Evolutionary conservation across 1,140 invertebrate species (phyloP), one percentile per base, ranked within the genome.

Genomic region (Aplysia californica): DNA sequence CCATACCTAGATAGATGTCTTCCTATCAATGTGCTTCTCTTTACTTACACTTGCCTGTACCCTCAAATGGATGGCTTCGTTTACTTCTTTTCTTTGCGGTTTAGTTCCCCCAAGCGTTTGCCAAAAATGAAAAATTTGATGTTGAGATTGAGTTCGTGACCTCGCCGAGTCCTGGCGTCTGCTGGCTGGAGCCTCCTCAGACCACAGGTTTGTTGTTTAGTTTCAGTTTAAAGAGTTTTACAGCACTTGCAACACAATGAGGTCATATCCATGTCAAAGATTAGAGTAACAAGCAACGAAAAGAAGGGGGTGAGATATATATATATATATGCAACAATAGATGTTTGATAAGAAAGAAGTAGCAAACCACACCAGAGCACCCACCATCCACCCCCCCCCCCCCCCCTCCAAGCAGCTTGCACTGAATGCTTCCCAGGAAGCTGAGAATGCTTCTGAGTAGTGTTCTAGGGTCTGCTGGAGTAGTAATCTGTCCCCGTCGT

Each of bases 111-210:
- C n/a, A 67, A 21, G 39, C 29, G n/a, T 31, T 68, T 29, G 50
- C 31, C 4, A 50, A 65, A n/a, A 77, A 44, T 20, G 44, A 76
- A 10, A 58, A 67, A 18, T 80, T 82, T 56, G 64, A 35, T 36
- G 38, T 82, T 0, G 36, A 76, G 23, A 79, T 84, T n/a, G 33
- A 77, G 2, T 83, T 76, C 65, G 73, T 73, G 36, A 69, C 80
- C 3, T 61, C 56, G 18, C 41, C 67, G 35, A 80, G 81, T 5
- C 75, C 80, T 36, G 81, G 81, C 0, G 76, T 83, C 2, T 76
- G 65, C 36, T 83, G 83, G 83, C 75, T 83, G 29, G 77, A 82
- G 6, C 81, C 81, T 26, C 59, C 66, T 21, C 83, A 84, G 73
- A 84, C 83, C 55, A 80, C 81, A 78, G 83, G 83, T 84, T 31